phyloP scores from a whole-genome alignment of 2,888 invertebrate genomes.

The Noctua pronuba region DNA sequence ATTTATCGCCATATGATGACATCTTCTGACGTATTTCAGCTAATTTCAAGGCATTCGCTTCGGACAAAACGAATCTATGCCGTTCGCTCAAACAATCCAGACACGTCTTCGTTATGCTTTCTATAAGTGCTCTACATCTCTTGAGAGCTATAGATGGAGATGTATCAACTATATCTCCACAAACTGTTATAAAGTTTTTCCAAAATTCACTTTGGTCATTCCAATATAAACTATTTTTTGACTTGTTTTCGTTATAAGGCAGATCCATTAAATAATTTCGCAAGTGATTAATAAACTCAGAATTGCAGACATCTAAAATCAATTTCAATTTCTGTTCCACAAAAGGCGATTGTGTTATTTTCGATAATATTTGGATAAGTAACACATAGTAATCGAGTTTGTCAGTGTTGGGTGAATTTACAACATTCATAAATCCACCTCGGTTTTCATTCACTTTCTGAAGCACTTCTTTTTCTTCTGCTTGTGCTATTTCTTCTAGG shows the following conservation, averaged over 20 bases:
- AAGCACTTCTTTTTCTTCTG: constrained; percentile 79
- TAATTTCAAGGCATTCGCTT: constrained; percentile 70
- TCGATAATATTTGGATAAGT: constrained; percentile 81
- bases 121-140: constrained; percentile 80
- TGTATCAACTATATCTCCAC: constrained; percentile 79
- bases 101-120: constrained; percentile 74
- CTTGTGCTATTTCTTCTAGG: constrained; percentile 77
- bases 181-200: constrained; percentile 78
- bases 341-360: constrained; percentile 80
- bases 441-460: constrained; percentile 76
- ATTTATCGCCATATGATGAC: constrained; percentile 69
- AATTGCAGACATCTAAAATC: constrained; percentile 80
- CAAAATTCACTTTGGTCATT: constrained; percentile 80
- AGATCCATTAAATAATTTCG: constrained; percentile 80
- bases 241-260: constrained; percentile 71
- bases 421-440: constrained; percentile 76
- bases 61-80: constrained; percentile 74
- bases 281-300: constrained; percentile 77
- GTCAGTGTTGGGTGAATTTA: constrained; percentile 73
- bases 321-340: constrained; percentile 78
- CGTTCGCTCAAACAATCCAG: constrained; percentile 74
- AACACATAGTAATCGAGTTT: constrained; percentile 80
- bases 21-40: constrained; percentile 73
- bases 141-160: constrained; percentile 79
- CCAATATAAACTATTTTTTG: constrained; percentile 77